Base-by-base conservation (phyloP, 2,888 invertebrate species). In the Colletes collaris region DNA sequence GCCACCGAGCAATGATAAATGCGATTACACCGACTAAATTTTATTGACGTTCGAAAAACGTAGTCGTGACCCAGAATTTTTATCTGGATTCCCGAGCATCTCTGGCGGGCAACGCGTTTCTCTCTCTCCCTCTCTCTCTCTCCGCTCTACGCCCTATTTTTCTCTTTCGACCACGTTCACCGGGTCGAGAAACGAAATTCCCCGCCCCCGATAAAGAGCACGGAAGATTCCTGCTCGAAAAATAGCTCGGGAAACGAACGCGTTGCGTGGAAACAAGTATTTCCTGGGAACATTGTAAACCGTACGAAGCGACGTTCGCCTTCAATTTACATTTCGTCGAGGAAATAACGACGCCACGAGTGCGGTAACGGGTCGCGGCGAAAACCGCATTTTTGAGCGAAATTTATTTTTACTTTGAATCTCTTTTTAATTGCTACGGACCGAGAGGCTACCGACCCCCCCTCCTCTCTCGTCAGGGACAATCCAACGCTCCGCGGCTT, bases 11-110 rank as follows among this genome's bases (percentile, higher is more conserved):
- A 72, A 79, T 79, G 79, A 79, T 79, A 79, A 79, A 72, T 79
- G 72, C 79, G 79, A 79, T 79, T 79, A 79, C 79, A 58, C 55
- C 68, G 55, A 60, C 67, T 79, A 72, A 79, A 79, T 79, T 79
- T 79, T 79, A 79, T 79, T 68, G 72, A 78, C 79, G 78, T 65
- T 62, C 64, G 72, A 19, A 52, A 64, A 72, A 70, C 58, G 79
- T 63, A 71, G 58, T 55, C 65, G 78, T 71, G 79, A 70, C 67
- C 72, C 52, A 53, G 46, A 65, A 79, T 79, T 79, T 79, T 79
- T 78, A 68, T 72, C 79, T 60, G 58, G 46, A 10, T 37, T n/a
- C n/a, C 58, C 53, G 60, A 60, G 53, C 52, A 64, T 50, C 46
- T 52, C 55, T 16, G 5, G 19, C 10, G 46, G 37, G 49, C 55